Evolutionary conservation across 1,140 invertebrate species (phyloP).

Genomic region (Trialeurodes vaporariorum): DNA sequence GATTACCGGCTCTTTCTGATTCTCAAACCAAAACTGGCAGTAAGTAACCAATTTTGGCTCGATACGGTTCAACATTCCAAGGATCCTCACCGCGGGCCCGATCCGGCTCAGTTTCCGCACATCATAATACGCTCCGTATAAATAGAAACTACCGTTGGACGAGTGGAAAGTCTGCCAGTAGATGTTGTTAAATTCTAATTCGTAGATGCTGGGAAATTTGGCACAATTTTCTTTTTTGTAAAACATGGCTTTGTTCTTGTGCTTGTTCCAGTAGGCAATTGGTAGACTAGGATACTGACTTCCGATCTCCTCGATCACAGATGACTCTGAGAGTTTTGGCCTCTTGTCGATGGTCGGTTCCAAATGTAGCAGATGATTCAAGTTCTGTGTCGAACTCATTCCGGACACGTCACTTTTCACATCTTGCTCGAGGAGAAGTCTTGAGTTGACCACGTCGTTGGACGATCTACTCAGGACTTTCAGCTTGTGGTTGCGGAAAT

Average conservation of each 20-base stretch:
- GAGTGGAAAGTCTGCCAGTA: constrained; percentile 77
- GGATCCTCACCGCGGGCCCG: constrained; percentile 68
- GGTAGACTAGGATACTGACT: constrained; percentile 64
- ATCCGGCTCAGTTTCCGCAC: constrained; percentile 58
- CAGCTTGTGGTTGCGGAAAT: constrained; percentile 17
- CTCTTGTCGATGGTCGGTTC: constrained; percentile 52
- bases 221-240: constrained; percentile 63
- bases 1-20: constrained; percentile 62
- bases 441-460: constrained; percentile 4
- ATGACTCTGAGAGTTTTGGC: constrained; percentile 55
- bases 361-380: constrained; percentile 23
- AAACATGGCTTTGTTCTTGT: constrained; percentile 55
- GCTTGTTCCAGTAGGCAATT: constrained; percentile 67
- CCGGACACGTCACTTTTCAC: constrained; percentile 11
- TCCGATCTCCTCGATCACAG: constrained; percentile 62
- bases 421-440: constrained; percentile 5
- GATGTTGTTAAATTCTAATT: constrained; percentile 81
- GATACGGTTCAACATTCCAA: constrained; percentile 81
- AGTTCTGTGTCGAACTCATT: background rate
- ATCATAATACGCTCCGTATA: constrained; percentile 84
- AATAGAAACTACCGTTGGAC: constrained; percentile 67
- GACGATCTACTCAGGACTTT: constrained; percentile 9
- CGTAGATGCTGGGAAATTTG: constrained; percentile 70
- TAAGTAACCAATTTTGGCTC: constrained; percentile 68
- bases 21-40: constrained; percentile 85